Evolutionary conservation across 2,888 invertebrate species (phyloP), one percentile per base, ranked within the genome.

Genomic region (Sinentomon sp.): DNA sequence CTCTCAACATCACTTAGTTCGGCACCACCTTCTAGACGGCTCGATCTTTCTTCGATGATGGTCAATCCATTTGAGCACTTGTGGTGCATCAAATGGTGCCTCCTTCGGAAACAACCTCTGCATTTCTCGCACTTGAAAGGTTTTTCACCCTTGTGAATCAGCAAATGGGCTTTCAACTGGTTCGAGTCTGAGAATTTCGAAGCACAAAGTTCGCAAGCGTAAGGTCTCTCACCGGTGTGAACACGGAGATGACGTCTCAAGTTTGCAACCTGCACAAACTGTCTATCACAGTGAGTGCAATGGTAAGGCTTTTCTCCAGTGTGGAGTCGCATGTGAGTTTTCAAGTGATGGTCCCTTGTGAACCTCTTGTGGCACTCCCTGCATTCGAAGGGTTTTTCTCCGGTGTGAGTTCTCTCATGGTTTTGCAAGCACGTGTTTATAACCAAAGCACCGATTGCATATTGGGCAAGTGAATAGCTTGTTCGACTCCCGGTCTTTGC

Each of bases 381-480:
- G 48, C 85, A 85, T 50, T 80, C 76, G 56, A 83, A 85, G 0
- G 85, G 85, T 48, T 85, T 85, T 50, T 85, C 85, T 0, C 85
- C 85, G 1, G 85, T 85, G 52, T 85, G 85, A 1, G 85, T 87
- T 44, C 85, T 66, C 48, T 83, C 83, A 54, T 85, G 85, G 51
- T 85, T 85, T 54, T 85, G 83, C n/a, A 30, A 85, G 59, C 14
- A 85, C 85, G 54, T 85, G 85, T 49, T 85, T 85, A 60, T 85
- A 85, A 29, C 83, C 83, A 48, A 85, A 85, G 9, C 75, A 75
- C 41, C 82, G 66, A 38, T 72, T 70, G 57, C 85, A 85, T 28
- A 77, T 66, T 33, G 71, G 70, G 54, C 85, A 87, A 17, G 75
- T 77, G 56, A 85, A 85, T 36, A 74, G 70, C 50, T n/a, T 25